Base-by-base conservation (phyloP, 2,888 invertebrate species). In the Bellardia pandia region DNA sequence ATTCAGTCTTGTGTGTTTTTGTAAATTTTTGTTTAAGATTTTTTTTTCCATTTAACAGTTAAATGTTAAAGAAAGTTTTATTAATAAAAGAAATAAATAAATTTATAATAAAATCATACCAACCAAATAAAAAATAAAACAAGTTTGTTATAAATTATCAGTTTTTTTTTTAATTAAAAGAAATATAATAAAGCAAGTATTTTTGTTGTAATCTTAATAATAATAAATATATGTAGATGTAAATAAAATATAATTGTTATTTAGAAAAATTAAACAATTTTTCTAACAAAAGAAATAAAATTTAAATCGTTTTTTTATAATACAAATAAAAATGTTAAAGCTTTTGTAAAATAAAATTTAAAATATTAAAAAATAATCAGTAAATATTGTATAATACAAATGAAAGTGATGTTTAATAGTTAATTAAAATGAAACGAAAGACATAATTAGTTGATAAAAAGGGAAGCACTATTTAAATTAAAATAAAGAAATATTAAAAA, bases 301-400 rank as follows among this genome's bases (percentile, higher is more conserved):
- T 60, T 56, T 60, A 74, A 79, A 42, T 75, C 58, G 37, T 76
- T 69, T 62, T 37, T 66, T 37, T 37, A 76, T 51, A 78, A 78
- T 83, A 86, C 40, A 76, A 86, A 82, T 69, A 72, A 81, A 81
- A 62, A 77, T 53, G 30, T 87, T 82, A 87, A 87, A 87, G 85
- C 87, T 87, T 85, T 87, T 78, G 37, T 58, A 66, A 69, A 58
- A 40, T 45, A 76, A 79, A 82, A 77, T 48, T 56, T 45, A 81
- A 53, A 76, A 23, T 37, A 77, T 14, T 30, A 66, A 53, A 64
- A 69, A 77, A 62, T 66, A n/a, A 62, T 6, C 9, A 72, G 40
- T 72, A 14, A 64, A 23, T 58, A n/a, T 78, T 88, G 86, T 88
- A 86, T 88, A 64, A 88, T 88, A 86, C 86, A 88, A 86, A 60